phyloP scores from a whole-genome alignment of 2,888 invertebrate species.

The Acronicta leporina region DNA sequence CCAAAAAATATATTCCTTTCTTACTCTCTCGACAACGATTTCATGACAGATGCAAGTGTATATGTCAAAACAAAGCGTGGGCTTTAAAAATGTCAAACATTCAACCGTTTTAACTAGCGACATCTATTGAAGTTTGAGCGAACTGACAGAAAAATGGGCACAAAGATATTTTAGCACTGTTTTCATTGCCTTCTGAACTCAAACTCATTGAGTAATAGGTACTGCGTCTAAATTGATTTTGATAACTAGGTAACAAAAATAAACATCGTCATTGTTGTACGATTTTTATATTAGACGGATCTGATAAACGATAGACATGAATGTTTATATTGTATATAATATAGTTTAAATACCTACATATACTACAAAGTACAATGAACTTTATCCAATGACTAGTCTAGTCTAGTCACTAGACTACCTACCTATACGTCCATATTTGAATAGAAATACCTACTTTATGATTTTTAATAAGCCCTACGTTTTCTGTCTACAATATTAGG shows the following conservation, averaged over 20 bases:
- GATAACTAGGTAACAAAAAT: constrained; percentile 41
- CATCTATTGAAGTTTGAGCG: constrained; percentile 65
- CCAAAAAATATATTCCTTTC: constrained; percentile 57
- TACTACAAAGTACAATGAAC: too few relatives aligned
- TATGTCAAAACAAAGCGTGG: constrained; percentile 88
- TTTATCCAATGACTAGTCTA: too few relatives aligned
- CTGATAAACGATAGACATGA: too few relatives aligned
- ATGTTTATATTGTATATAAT: too few relatives aligned
- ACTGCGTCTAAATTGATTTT: constrained; percentile 34
- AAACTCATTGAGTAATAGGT: constrained; percentile 55
- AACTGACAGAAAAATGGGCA: constrained; percentile 56
- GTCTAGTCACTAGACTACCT: too few relatives aligned
- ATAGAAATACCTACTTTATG: too few relatives aligned
- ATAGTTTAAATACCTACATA: too few relatives aligned
- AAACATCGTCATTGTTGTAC: constrained; percentile 25
- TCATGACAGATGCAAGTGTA: constrained; percentile 76
- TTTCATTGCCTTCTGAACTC: constrained; percentile 48
- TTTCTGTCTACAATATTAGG: too few relatives aligned
- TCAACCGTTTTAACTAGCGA: constrained; percentile 69
- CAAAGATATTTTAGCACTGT: constrained; percentile 56
- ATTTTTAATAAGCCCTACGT: too few relatives aligned
- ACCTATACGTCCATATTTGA: too few relatives aligned
- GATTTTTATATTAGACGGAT: not conserved
- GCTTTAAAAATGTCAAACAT: constrained; percentile 79
- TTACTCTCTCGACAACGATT: constrained; percentile 72